Base-by-base conservation (phyloP, 1,140 invertebrate genomes). In the Elysia chlorotica region DNA sequence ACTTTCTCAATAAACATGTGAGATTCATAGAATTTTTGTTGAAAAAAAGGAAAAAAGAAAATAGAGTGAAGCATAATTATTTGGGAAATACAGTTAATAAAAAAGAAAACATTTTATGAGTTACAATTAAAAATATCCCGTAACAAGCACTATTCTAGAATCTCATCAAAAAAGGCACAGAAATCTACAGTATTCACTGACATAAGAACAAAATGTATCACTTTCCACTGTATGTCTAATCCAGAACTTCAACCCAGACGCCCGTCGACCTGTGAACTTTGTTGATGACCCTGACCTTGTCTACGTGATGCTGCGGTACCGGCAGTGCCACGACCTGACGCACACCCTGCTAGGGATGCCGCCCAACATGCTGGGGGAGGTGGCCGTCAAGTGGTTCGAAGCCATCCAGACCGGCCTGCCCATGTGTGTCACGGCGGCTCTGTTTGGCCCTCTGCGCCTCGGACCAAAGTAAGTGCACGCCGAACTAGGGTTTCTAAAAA, bases 371-470 rank as follows among this genome's bases (percentile, higher is more conserved):
- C 88, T 86, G 17, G 91, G 92, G 61, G 93, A 97, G 90, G 95
- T 98, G 23, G 92, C 94, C 6, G 94, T 99, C 4, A 99, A 99
- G 88, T 99, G 96, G 96, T 91, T 99, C 68, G 98, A 99, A 91
- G 96, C 92, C 6, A 91, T 99, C 25, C 88, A 89, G 74, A 85
- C 87, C 10, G 86, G 87, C n/a, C 78, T 89, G 23, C 88, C 88
- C 6, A 87, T 89, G 87, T 89, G 88, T 79, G 74, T 82, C 23
- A 30, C 83, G 0, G 88, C 83, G 5, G 88, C 86, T 14, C 68
- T 88, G 33, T 87, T 89, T 82, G 88, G 88, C 23, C 84, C 86
- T 5, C 31, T 88, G 2, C 73, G 88, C 71, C 76, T 89, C n/a
- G 84, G 86, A 14, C 92, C 94, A 65, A 96, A 94, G 91, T 94